A percentile compares a stretch with the other conserved stretches of the same genome.
Evolutionary conservation across 2,888 invertebrate genomes (phyloP).

Genomic region (Leptinotarsa haldemani): DNA sequence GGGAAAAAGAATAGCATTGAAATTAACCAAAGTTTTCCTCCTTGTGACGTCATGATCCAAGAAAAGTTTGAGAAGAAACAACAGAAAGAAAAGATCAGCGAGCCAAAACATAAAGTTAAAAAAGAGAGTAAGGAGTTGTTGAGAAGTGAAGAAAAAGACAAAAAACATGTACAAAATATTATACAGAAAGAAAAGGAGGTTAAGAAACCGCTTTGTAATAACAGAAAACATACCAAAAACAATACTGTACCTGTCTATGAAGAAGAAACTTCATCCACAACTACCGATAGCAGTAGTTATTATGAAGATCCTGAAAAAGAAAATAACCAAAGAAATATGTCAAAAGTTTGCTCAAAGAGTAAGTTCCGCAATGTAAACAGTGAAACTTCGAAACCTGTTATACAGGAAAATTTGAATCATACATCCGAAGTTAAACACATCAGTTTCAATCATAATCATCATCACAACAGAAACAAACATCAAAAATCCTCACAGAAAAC

Average conservation of each 20-base stretch:
- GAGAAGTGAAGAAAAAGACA: constrained; percentile 37
- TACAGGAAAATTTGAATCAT: constrained; percentile 39
- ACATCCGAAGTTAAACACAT: constrained; percentile 42
- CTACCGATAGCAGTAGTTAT: constrained; percentile 73
- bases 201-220: constrained; percentile 50
- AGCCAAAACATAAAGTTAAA: constrained; percentile 37
- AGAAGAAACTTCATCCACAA: constrained; percentile 78
- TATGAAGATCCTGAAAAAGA: constrained; percentile 54
- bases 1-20: constrained; percentile 57
- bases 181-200: constrained; percentile 53
- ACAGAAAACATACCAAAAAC: constrained; percentile 53
- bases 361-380: constrained; percentile 34
- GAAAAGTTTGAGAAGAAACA: constrained; percentile 38
- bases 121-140: constrained; percentile 36
- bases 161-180: constrained; percentile 37
- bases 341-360: constrained; percentile 50
- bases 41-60: constrained; percentile 45
- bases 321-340: constrained; percentile 51
- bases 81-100: constrained; percentile 36
- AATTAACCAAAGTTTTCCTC: constrained; percentile 33
- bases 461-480: constrained; percentile 38
- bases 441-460: constrained; percentile 34
- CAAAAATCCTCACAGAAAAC: constrained; percentile 36
- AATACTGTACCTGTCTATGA: constrained; percentile 65
- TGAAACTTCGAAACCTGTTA: constrained; percentile 31